A percentile compares a stretch with the other conserved stretches of the same genome.
phyloP scores from a whole-genome alignment of 2,888 invertebrate species.

The Clunio marinus region DNA sequence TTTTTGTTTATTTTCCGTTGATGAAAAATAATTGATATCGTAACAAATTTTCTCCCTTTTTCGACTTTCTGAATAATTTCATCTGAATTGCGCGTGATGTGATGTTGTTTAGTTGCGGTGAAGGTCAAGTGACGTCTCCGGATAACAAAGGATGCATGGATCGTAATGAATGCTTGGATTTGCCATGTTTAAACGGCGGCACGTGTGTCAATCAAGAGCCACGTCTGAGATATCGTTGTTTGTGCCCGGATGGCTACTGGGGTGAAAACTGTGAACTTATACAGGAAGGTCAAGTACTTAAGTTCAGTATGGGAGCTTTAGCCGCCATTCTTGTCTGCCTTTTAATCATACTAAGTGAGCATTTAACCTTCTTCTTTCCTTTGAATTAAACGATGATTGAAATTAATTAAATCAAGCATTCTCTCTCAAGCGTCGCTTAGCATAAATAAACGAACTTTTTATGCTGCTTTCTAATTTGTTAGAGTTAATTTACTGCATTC shows the following conservation, averaged over 20 bases:
- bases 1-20: not conserved
- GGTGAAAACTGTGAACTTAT: constrained; percentile 91
- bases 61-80: not conserved
- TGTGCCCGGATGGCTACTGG: constrained; percentile 88
- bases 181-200: constrained; percentile 90
- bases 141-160: constrained; percentile 92
- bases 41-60: too few relatives aligned
- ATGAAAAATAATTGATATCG: too few relatives aligned
- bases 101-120: constrained; percentile 93
- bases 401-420: constrained; percentile 4
- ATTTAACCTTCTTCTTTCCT: constrained; percentile 41
- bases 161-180: constrained; percentile 91
- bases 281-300: constrained; percentile 90
- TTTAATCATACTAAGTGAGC: constrained; percentile 94
- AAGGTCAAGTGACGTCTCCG: constrained; percentile 83
- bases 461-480: too few relatives aligned
- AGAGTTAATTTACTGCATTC: too few relatives aligned
- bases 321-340: constrained; percentile 97
- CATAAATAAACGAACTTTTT: too few relatives aligned
- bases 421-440: constrained; percentile 24
- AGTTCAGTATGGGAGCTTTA: constrained; percentile 93
- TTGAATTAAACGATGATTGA: too few relatives aligned
- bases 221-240: constrained; percentile 77
- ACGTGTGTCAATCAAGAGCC: constrained; percentile 90
- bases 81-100: constrained; percentile 5